Evolutionary conservation across 2,797 vertebrate genomes (phyloP), one percentile per base, ranked within the genome.

Genomic region (Cyclopterus lumpus): DNA sequence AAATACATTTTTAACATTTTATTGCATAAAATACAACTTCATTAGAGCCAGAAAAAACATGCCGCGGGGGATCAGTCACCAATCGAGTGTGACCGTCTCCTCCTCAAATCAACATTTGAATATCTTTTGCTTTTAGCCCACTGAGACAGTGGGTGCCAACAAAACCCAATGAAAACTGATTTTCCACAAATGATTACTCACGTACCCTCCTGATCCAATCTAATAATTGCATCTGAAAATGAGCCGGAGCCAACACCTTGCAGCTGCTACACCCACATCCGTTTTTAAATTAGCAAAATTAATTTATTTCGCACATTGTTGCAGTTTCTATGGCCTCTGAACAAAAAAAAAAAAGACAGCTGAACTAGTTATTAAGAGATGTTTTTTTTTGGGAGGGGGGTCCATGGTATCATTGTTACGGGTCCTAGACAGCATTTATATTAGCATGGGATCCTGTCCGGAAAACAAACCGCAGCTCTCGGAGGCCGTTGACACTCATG

Each of bases 221-320:
- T 84, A 74, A 88, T 88, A 86, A 85, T 78, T 89, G 80, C 83
- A 78, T 74, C 73, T 73, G 75, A 74, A 77, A 83, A 87, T 79
- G 81, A 86, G 75, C 59, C 53, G 5, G 38, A 81, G 82, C 71
- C 55, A 81, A 81, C 73, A 83, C 74, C 79, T 26, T 83, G 84
- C 72, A 51, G 79, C 77, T 65, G 32, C 12, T 30, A 76, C 64
- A 67, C 75, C 65, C 71, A 53, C 64, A 63, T 81, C 80, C 36
- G 55, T 72, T 81, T 28, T 64, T 69, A 59, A 73, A 83, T 77
- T 49, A 53, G 81, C 22, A 34, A 77, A 73, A 82, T 82, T 51
- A 59, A 84, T 82, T 81, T 79, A 0, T 66, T 73, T 66, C 44
- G 48, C 72, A 64, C 75, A 61, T 58, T 58, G 54, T 67, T 67